Base-by-base conservation (phyloP, 2,888 invertebrate genomes). In the Odontomyia ornata region DNA sequence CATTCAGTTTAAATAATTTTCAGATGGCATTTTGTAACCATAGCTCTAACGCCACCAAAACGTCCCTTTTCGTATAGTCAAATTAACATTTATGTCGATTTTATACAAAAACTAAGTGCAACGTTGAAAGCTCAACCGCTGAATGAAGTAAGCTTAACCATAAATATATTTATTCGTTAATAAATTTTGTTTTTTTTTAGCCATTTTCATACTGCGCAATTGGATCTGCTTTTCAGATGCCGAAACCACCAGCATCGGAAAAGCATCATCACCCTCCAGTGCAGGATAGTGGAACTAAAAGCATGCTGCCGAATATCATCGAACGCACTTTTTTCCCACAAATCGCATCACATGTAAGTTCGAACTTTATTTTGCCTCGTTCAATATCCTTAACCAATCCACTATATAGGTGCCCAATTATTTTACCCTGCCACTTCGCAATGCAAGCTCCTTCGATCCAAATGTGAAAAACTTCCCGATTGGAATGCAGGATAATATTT, bases 61-160 rank as follows among this genome's bases (percentile, higher is more conserved):
- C 84, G 91, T 43, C 90, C 90, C 1, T 91, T 91, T 83, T 88
- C 89, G 21, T 89, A 89, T 80, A 90, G 90, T 80, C 89, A 90
- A 82, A 85, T 91, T 27, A 86, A 88, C 78, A 88, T 91, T 36
- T 91, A 88, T 80, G 87, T 91, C 36, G 91, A 91, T 82, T 90
- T 90, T 47, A 85, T 88, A 52, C 88, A 88, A 80, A 88, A 88
- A 80, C 81, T 89, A 11, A 88, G 86, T 77, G 87, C 89, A 60
- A 88, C 88, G 1, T 84, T 91, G 28, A 91, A 90, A 81, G 89
- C 89, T 80, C 89, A 89, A 46, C 87, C 88, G 3, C 84, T 90
- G 30, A 87, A 88, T 80, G 91, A 91, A 84, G 90, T 90, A 81
- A 83, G 80, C 1, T 56, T 30, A 13, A 23, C 11, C 3, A 80